phyloP scores from a whole-genome alignment of 2,888 invertebrate species.

The Alentia gelatinosa region DNA sequence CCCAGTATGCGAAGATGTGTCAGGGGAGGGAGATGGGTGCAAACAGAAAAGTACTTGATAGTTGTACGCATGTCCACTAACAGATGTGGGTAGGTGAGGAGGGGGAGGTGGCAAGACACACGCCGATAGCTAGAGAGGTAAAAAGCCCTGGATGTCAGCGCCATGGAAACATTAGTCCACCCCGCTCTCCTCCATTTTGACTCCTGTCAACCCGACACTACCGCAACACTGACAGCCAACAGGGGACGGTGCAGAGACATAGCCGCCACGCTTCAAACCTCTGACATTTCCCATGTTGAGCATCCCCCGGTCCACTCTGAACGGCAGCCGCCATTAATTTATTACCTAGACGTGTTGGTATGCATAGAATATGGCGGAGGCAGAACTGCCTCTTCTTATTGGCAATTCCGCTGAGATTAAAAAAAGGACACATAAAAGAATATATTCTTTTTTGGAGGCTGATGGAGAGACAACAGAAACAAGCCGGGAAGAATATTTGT shows the following conservation, averaged over 20 bases:
- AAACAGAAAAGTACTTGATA: not conserved
- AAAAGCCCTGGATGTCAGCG: not conserved
- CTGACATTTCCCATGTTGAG: not conserved
- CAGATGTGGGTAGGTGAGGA: too few relatives aligned
- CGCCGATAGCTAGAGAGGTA: not conserved
- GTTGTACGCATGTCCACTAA: not conserved
- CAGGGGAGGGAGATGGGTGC: too few relatives aligned
- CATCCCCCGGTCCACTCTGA: not conserved
- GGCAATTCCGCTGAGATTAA: not conserved
- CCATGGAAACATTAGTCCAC: too few relatives aligned
- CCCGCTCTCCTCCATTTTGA: not conserved
- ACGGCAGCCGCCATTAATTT: not conserved
- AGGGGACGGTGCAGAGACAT: not conserved
- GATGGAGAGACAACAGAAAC: not conserved
- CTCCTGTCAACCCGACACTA: not conserved
- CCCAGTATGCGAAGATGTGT: too few relatives aligned
- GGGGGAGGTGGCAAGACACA: too few relatives aligned
- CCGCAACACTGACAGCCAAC: not conserved
- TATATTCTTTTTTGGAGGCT: not conserved
- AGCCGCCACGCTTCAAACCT: not conserved
- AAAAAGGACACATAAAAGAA: not conserved
- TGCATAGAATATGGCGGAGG: not conserved
- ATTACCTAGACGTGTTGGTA: not conserved
- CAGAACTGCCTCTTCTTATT: not conserved
- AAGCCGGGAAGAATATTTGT: too few relatives aligned